Percentiles rank a stretch among this genome's conserved stretches.
Conservation (phyloP, 2,888 invertebrate species). For the Plebejus melissa region DNA sequence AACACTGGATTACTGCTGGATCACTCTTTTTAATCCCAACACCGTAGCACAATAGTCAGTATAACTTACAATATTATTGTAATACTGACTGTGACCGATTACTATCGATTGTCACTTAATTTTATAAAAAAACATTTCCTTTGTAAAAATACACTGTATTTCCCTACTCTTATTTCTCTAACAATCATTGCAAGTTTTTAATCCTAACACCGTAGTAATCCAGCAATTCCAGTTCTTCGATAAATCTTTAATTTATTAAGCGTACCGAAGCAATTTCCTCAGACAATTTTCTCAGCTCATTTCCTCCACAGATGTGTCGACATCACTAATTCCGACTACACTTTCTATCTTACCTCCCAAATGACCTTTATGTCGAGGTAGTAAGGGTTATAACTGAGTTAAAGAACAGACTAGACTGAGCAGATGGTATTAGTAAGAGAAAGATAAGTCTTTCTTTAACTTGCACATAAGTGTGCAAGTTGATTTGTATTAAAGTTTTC, state of each 20-base stretch:
- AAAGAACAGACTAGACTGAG: neutral
- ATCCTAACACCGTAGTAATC: neutral
- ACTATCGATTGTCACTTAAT: no score
- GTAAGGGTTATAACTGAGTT: neutral
- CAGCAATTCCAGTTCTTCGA: neutral
- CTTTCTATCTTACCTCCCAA: constrained; percentile 10
- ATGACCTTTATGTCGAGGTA: neutral
- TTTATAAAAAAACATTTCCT: no score
- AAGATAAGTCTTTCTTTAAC: neutral
- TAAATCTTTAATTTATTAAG: constrained; percentile 15
- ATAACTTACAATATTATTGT: no score
- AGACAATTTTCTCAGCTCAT: constrained; percentile 30
- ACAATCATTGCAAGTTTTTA: neutral
- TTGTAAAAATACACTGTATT: neutral
- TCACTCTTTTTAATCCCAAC: neutral
- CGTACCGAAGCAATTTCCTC: constrained; percentile 16
- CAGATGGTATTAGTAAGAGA: neutral
- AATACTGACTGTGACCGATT: no score
- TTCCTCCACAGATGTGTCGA: constrained; percentile 42
- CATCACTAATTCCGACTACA: constrained; percentile 42
- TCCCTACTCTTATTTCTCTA: neutral
- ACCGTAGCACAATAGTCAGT: neutral
- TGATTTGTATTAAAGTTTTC: neutral
- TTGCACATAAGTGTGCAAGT: neutral
- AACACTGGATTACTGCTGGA: no score